phyloP scores from a whole-genome alignment of 1,140 invertebrate species.

The Saxidomus purpurata region DNA sequence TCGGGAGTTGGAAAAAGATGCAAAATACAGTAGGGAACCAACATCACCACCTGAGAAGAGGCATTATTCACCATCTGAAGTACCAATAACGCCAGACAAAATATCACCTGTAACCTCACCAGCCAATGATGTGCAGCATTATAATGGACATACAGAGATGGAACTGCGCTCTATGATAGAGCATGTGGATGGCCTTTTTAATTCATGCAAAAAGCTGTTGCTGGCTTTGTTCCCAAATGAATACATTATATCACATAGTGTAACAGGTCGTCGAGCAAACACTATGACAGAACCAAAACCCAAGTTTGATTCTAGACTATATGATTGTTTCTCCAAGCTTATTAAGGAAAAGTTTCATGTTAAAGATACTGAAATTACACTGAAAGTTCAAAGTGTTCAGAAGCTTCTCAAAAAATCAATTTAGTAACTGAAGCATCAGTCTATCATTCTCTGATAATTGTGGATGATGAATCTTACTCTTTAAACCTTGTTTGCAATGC shows the following conservation, averaged over 20 bases:
- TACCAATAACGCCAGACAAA: slow-evolving; percentile 45
- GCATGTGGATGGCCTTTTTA: slow-evolving; percentile 51
- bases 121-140: slow-evolving; percentile 53
- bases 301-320: slow-evolving; percentile 42
- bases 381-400: slow-evolving; percentile 40
- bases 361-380: slow-evolving; percentile 42
- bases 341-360: slow-evolving; percentile 47
- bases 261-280: slow-evolving; percentile 46
- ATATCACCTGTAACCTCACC: slow-evolving; percentile 44
- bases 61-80: slow-evolving; percentile 41
- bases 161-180: slow-evolving; percentile 51
- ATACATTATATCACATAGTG: slow-evolving; percentile 51
- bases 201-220: slow-evolving; percentile 47
- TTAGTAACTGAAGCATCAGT: slow-evolving; percentile 48
- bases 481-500: slow-evolving; percentile 44
- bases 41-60: slow-evolving; percentile 41
- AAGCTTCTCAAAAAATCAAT: slow-evolving; percentile 44
- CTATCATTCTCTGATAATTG: slow-evolving; percentile 52
- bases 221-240: slow-evolving; percentile 53
- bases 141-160: slow-evolving; percentile 47
- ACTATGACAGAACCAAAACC: slow-evolving; percentile 39
- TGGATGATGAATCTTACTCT: slow-evolving; percentile 36
- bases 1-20: slow-evolving; percentile 46
- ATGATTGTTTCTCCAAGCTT: slow-evolving; percentile 45
- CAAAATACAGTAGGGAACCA: slow-evolving; percentile 44